Evolutionary conservation across 2,797 vertebrate species (phyloP).

Genomic region (Catostomus latipinnis): DNA sequence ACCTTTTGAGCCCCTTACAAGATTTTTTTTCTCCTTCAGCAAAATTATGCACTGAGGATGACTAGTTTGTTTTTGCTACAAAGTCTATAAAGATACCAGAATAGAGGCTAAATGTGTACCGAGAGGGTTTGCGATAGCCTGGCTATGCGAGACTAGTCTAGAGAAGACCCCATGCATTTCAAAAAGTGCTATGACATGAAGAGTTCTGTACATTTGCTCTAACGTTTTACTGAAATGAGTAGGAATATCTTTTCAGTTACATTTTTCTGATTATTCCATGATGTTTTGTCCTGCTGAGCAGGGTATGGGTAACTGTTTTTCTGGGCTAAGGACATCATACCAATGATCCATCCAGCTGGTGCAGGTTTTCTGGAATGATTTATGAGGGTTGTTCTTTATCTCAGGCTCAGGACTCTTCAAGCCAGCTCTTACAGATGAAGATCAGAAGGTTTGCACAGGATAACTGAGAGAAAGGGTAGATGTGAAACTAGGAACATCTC

Average conservation of each 20-base stretch:
- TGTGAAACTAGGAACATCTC: too few species aligned
- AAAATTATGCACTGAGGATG: constrained; percentile 30
- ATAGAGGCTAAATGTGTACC: not conserved
- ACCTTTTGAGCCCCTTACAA: constrained; percentile 48
- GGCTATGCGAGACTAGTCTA: not conserved
- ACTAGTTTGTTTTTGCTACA: constrained; percentile 29
- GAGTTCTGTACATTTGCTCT: too few species aligned
- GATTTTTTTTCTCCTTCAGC: constrained; percentile 37
- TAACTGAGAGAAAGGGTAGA: not conserved
- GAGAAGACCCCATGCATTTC: constrained; percentile 2
- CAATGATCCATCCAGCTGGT: constrained; percentile 51
- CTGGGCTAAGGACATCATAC: constrained; percentile 30
- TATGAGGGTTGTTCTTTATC: constrained; percentile 22
- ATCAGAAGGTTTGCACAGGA: constrained; percentile 1
- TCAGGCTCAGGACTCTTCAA: not conserved
- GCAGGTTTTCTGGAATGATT: constrained; percentile 41
- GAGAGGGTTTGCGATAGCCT: not conserved
- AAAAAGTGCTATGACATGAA: not conserved
- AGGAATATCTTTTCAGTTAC: not conserved
- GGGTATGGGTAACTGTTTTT: constrained; percentile 35
- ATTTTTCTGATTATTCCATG: constrained; percentile 14
- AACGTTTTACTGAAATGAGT: too few species aligned
- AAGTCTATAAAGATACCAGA: constrained; percentile 25
- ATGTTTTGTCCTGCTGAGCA: constrained; percentile 12
- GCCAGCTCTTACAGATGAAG: not conserved